Evolutionary conservation across 1,140 invertebrate genomes (phyloP).

Genomic region (Drosophila pseudoobscura): DNA sequence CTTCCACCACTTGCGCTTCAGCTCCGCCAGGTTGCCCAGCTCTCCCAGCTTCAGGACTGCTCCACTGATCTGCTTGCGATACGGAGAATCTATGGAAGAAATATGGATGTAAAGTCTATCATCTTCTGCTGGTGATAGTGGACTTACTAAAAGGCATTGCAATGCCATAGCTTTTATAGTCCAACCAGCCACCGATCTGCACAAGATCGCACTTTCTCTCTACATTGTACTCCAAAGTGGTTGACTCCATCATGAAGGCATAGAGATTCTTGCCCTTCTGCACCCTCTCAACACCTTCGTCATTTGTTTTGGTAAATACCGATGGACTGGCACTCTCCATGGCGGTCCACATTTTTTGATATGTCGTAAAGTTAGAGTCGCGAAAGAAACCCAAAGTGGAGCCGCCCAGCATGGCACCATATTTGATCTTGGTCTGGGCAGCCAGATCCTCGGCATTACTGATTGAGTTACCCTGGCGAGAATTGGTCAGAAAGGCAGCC

Average conservation of each 20-base stretch:
- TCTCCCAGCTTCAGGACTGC: constrained; percentile 92
- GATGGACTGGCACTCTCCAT: constrained; percentile 90
- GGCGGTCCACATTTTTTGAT: constrained; percentile 87
- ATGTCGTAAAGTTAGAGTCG: constrained; percentile 79
- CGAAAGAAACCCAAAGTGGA: constrained; percentile 90
- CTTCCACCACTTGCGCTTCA: constrained; percentile 95
- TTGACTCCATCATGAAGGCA: constrained; percentile 97
- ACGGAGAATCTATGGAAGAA: constrained; percentile 86
- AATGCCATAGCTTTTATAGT: constrained; percentile 93
- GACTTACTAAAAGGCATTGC: constrained; percentile 86
- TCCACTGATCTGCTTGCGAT: constrained; percentile 87
- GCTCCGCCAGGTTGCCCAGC: constrained; percentile 87
- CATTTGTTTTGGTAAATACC: constrained; percentile 90
- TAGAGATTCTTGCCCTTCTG: constrained; percentile 91
- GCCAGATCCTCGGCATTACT: constrained; percentile 94
- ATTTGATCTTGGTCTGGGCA: constrained; percentile 94
- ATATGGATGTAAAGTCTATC: background rate
- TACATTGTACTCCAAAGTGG: constrained; percentile 94
- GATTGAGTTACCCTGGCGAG: constrained; percentile 93
- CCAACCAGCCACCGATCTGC: constrained; percentile 95
- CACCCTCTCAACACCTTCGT: constrained; percentile 93
- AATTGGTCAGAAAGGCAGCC: constrained; percentile 96
- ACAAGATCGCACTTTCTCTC: constrained; percentile 96
- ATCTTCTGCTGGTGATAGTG: too few species aligned
- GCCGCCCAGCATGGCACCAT: constrained; percentile 90